Conservation (phyloP, 1,140 invertebrate species). For the Marisa cornuarietis region DNA sequence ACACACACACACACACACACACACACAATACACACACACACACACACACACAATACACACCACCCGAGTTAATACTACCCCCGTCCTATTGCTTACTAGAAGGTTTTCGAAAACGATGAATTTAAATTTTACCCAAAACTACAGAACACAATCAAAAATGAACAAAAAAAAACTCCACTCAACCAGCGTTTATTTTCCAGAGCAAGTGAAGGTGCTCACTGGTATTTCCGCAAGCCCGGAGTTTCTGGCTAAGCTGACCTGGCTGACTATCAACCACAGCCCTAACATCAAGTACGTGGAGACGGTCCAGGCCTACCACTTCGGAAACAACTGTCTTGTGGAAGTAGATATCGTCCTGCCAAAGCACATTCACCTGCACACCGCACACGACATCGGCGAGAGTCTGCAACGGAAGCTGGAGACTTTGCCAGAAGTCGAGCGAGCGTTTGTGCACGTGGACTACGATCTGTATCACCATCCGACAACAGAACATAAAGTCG, state of each 20-base stretch:
- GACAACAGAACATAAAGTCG: constrained; percentile 56
- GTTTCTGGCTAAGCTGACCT: constrained; percentile 61
- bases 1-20: too few relatives aligned
- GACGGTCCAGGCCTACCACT: constrained; percentile 68
- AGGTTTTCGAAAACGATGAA: too few relatives aligned
- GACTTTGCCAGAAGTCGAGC: constrained; percentile 64
- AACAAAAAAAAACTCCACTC: too few relatives aligned
- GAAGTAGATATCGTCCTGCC: constrained; percentile 64
- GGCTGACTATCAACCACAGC: constrained; percentile 64
- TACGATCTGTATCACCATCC: constrained; percentile 64
- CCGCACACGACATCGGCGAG: constrained; percentile 67
- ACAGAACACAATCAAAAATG: too few relatives aligned
- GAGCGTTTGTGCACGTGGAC: constrained; percentile 69
- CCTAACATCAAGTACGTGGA: constrained; percentile 63
- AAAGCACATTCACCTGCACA: constrained; percentile 60
- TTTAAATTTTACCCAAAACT: too few relatives aligned
- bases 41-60: too few relatives aligned
- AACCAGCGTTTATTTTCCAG: constrained; percentile 8
- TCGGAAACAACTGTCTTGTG: constrained; percentile 64
- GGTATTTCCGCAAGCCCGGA: constrained; percentile 59
- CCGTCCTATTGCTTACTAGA: too few relatives aligned
- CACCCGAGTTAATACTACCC: too few relatives aligned
- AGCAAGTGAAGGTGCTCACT: constrained; percentile 59
- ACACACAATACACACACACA: too few relatives aligned
- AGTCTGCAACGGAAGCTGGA: constrained; percentile 66